Evolutionary conservation across 2,113 vertebrate species (phyloP), one percentile per base, ranked within the genome.

Genomic region (Actinemys pallida): DNA sequence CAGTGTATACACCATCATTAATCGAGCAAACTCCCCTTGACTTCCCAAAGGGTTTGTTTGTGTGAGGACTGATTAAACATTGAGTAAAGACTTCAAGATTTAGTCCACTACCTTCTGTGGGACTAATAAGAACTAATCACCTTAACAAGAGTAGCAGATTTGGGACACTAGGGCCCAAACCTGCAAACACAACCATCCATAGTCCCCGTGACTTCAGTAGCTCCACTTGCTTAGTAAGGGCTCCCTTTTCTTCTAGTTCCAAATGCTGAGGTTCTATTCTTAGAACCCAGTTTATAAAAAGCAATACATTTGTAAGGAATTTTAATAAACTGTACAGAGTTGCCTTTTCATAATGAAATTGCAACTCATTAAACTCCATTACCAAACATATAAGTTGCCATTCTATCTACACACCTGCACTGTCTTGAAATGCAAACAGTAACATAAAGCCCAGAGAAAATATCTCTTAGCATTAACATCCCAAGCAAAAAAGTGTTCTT

Each of bases 91-190:
- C 82, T 85, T 92, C 88, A 81, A 56, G 20, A 39, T 84, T 94
- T 90, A 88, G 75, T 52, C 31, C 86, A 81, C 35, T 85, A 2
- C 22, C 91, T 89, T 87, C 8, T 1, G 4, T 49, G 35, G 47
- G 47, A 69, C 80, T 93, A 81, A 45, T 54, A 88, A 89, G 39
- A 93, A 11, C 42, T 59, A 27, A 42, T 91, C 83, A 83, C 65
- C 19, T 81, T 75, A 83, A 89, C 13, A 92, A 85, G 42, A 2
- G 4, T 78, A 93, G 42, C 50, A 93, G 90, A 93, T 52, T 20
- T 1, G 53, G 0, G 0, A 54, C 54, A 90, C 84, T 72, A 79
- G 47, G 59, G 62, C 0, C 1, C 12, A 47, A 62, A 50, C 42
- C 54, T 93, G 25, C 11, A 76, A n/a, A 10, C 5, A 75, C 8